Evolutionary conservation across 1,140 invertebrate species (phyloP), one percentile per base, ranked within the genome.

Genomic region (Pristionchus pacificus): DNA sequence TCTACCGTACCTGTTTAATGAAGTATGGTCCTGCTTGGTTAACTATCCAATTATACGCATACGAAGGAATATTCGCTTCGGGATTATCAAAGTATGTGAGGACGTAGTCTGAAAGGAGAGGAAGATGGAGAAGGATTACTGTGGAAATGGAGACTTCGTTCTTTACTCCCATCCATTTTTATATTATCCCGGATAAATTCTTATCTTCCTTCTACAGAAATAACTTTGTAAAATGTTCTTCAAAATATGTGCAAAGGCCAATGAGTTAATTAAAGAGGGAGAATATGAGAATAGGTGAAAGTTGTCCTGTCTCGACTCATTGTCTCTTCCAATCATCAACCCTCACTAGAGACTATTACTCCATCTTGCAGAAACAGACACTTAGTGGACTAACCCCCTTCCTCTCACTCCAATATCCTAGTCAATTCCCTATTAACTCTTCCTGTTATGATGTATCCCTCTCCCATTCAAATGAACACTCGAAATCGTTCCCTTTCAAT

Each of bases 11-110:
- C 57, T 78, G 67, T 70, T 74, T 80, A 31, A 80, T 27, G 55
- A 81, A 80, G 38, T 82, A 77, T 14, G 80, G 78, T 3, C 75
- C 79, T 78, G 85, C 85, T 75, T 83, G 81, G 33, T 77, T 81
- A 13, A 85, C 85, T 78, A 87, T 84, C 85, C 85, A 87, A 63
- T 84, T 86, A 68, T 86, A 86, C 33, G 85, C 85, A 61, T 84
- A 74, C 30, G 79, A 69, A 13, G 87, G 86, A 71, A 88, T 86
- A 33, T 83, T 76, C 10, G 87, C 80, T 74, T 87, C 81, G 13
- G 87, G 86, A 79, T 88, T 86, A 79, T 88, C 87, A 79, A 83
- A 85, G 74, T 88, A 88, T 14, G 86, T 87, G 64, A 88, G 75
- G 19, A 87, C 78, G 78, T 87, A 88, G 73, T 87, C 86, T 77